A percentile compares a stretch with the other conserved stretches of the same genome.
These are phyloP conservation scores for Pimephales promelas DNA, from an alignment of 2,113 vertebrate genomes.

Conservation along the genomic window DNA sequence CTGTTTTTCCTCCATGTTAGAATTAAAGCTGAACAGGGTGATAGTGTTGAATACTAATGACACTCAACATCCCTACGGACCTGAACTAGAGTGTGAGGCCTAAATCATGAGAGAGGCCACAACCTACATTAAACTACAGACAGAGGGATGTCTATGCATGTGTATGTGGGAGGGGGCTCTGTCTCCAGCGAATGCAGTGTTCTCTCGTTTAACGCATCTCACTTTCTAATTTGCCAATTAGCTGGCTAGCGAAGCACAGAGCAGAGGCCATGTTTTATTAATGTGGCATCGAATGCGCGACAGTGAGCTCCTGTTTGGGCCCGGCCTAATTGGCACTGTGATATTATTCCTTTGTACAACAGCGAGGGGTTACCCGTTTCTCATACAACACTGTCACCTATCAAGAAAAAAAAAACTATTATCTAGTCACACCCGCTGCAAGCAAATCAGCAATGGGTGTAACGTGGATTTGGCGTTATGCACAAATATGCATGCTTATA, in stretches of 20 bases:
- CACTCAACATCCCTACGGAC: conserved; percentile 56
- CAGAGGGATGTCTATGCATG: conserved; percentile 39
- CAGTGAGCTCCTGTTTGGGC: conserved; percentile 71
- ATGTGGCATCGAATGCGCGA: conserved; percentile 76
- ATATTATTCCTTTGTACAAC: conserved; percentile 77
- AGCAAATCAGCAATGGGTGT: conserved; percentile 24
- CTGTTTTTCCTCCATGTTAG: background rate
- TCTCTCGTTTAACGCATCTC: conserved; percentile 81
- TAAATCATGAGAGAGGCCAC: conserved; percentile 56
- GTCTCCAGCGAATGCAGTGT: conserved; percentile 77
- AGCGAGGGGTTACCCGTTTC: conserved; percentile 68
- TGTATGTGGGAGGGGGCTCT: conserved; percentile 58
- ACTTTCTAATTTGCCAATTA: conserved; percentile 99
- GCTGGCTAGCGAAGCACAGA: conserved; percentile 79
- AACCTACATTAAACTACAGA: conserved; percentile 62
- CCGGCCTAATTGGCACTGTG: conserved; percentile 74
- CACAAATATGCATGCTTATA: background rate
- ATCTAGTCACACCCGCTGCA: conserved; percentile 50
- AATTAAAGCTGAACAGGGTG: conserved; percentile 37
- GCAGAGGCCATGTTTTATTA: conserved; percentile 92
- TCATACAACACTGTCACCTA: conserved; percentile 59
- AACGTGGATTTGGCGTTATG: conserved; percentile 8
- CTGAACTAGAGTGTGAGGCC: conserved; percentile 30
- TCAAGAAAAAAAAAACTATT: conserved; percentile 47
- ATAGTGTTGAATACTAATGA: conserved; percentile 57